Percentiles rank a stretch among this genome's conserved stretches.
Conservation (phyloP, 2,888 invertebrate genomes). For the Cephus sareptanus region DNA sequence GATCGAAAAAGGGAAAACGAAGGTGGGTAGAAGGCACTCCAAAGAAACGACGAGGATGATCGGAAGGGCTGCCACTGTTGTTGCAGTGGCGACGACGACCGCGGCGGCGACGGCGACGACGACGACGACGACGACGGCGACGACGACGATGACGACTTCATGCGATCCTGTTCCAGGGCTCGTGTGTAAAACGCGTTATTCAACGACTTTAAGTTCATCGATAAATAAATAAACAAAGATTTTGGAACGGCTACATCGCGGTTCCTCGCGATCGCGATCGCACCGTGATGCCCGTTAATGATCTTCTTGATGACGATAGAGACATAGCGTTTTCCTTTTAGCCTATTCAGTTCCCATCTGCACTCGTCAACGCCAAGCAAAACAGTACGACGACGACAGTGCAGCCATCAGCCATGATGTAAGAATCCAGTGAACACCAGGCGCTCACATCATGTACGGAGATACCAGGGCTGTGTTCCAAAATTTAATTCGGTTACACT, state of each 20-base stretch:
- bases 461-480: too few relatives aligned
- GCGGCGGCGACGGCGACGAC: constrained; percentile 1
- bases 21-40: constrained; percentile 4
- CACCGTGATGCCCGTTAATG: constrained; percentile 25
- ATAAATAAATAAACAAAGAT: constrained; percentile 35
- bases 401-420: too few relatives aligned
- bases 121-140: constrained; percentile 5
- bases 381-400: too few relatives aligned
- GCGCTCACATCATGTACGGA: too few relatives aligned
- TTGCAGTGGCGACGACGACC: constrained; percentile 15
- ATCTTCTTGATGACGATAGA: constrained; percentile 28
- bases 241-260: constrained; percentile 41
- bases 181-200: constrained; percentile 28
- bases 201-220: constrained; percentile 36
- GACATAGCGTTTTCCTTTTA: constrained; percentile 27
- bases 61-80: neutral
- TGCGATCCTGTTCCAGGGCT: constrained; percentile 27
- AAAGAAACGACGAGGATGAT: constrained; percentile 8
- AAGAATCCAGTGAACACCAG: too few relatives aligned
- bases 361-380: too few relatives aligned
- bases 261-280: constrained; percentile 26
- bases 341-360: too few relatives aligned
- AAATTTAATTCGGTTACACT: too few relatives aligned
- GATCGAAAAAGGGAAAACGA: constrained; percentile 3
- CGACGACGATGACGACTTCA: constrained; percentile 23